These are phyloP conservation scores for Hyperoplus lanceolatus DNA, from an alignment of 2,797 vertebrate genomes.

Conservation along the genomic window DNA sequence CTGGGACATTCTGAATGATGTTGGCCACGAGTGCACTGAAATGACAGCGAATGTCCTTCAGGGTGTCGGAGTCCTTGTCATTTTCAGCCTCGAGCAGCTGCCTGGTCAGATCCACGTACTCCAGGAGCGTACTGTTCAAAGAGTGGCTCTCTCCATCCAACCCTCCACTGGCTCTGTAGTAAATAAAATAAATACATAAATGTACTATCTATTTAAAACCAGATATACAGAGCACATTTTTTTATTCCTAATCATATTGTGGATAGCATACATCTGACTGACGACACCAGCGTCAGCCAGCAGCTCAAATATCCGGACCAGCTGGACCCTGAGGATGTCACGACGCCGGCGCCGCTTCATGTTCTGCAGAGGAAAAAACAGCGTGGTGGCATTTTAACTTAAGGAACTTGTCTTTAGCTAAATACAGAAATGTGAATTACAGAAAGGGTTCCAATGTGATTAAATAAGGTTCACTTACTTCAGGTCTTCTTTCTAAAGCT, in stretches of 20 bases:
- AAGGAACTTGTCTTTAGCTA: background rate
- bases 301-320: constrained; percentile 99
- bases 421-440: background rate
- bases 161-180: constrained; percentile 93
- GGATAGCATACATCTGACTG: constrained; percentile 92
- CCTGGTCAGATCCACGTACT: constrained; percentile 97
- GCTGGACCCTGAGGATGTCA: constrained; percentile 97
- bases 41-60: constrained; percentile 98
- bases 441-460: background rate
- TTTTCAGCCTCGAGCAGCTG: constrained; percentile 98
- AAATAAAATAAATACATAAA: background rate
- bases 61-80: constrained; percentile 97
- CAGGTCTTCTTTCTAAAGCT: constrained; percentile 98
- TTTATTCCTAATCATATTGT: background rate
- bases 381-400: background rate
- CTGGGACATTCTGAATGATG: constrained; percentile 99
- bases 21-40: constrained; percentile 99
- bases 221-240: too few relatives aligned
- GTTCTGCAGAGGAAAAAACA: constrained; percentile 85
- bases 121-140: constrained; percentile 95
- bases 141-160: constrained; percentile 97
- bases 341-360: constrained; percentile 99
- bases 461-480: constrained; percentile 86
- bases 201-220: background rate
- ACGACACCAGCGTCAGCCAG: constrained; percentile 98